Evolutionary conservation across 2,888 invertebrate species (phyloP).

Genomic region (Smittia sp.): DNA sequence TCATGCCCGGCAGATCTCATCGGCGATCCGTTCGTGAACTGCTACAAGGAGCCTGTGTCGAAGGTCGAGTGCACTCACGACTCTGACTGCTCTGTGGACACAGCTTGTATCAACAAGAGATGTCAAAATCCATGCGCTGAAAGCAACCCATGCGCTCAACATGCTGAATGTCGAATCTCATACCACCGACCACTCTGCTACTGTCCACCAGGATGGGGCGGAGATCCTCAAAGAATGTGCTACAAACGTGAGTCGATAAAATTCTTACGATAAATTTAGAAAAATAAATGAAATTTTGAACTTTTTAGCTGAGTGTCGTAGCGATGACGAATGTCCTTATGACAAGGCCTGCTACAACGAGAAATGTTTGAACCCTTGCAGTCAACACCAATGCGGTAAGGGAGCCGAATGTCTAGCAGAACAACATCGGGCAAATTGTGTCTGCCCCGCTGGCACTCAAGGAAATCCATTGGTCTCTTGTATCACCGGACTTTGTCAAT

Average conservation of each 20-base stretch:
- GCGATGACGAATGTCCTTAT: constrained; percentile 77
- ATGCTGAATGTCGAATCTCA: constrained; percentile 74
- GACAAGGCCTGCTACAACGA: constrained; percentile 76
- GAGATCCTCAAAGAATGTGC: constrained; percentile 81
- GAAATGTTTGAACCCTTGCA: constrained; percentile 79
- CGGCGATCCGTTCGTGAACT: constrained; percentile 80
- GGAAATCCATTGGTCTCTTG: constrained; percentile 80
- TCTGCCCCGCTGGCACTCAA: constrained; percentile 80
- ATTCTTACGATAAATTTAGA: constrained; percentile 25
- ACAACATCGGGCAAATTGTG: constrained; percentile 75
- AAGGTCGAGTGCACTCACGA: constrained; percentile 70
- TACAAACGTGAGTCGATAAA: constrained; percentile 70
- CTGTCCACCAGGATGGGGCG: constrained; percentile 82
- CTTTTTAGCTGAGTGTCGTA: constrained; percentile 70
- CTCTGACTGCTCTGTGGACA: constrained; percentile 70
- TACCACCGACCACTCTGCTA: constrained; percentile 79
- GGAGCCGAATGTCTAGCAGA: constrained; percentile 73
- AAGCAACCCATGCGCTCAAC: constrained; percentile 74
- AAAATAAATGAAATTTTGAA: constrained; percentile 26
- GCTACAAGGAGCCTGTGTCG: constrained; percentile 58
- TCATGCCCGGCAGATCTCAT: constrained; percentile 69
- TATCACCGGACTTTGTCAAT: constrained; percentile 78
- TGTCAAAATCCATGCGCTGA: constrained; percentile 79
- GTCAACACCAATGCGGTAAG: constrained; percentile 68
- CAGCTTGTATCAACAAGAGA: constrained; percentile 74